Base-by-base conservation (phyloP, 1,140 invertebrate species). In the Drosophila jambulina region DNA sequence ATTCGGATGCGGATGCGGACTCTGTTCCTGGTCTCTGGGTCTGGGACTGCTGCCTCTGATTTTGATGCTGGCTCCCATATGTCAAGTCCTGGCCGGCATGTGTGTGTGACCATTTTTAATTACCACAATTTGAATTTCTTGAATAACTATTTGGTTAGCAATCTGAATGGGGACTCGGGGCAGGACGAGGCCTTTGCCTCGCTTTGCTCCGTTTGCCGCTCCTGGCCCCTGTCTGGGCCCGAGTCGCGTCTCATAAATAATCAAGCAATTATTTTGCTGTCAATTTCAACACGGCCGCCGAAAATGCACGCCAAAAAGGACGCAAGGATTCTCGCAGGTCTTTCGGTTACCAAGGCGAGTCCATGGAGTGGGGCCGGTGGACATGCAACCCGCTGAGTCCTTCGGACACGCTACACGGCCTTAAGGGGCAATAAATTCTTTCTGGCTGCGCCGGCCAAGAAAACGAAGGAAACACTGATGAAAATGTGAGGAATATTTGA, bases 211-310 rank as follows among this genome's bases (percentile, higher is more conserved):
- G 38, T 17, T 42, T 8, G 17, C 3, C 6, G 8, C 7, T 19
- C 2, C 42, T 21, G 54, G 34, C 21, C n/a, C 4, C 32, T 69
- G 80, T 64, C 78, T 59, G 59, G 56, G 45, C 15, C 15, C 78
- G 29, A 86, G 76, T 83, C 67, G 83, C 78, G 78, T 71, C 83
- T 78, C 88, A 91, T 91, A 91, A 91, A 91, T 91, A 91, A 91
- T 85, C 81, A 84, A 88, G 84, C 88, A 91, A 91, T 91, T 91
- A 91, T 91, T 91, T 91, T 91, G 70, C 88, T 91, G 88, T 91
- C 88, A 91, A 91, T 91, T 91, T 90, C 88, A 91, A 91, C 88
- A 91, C 88, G 85, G 82, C 84, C 85, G 80, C 75, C 74, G 78
- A 88, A 90, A 88, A 88, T 81, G 81, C 85, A 88, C 78, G 85